These are phyloP conservation scores for Emydocephalus ijimae DNA, from an alignment of 2,113 vertebrate species.

Conservation along the genomic window DNA sequence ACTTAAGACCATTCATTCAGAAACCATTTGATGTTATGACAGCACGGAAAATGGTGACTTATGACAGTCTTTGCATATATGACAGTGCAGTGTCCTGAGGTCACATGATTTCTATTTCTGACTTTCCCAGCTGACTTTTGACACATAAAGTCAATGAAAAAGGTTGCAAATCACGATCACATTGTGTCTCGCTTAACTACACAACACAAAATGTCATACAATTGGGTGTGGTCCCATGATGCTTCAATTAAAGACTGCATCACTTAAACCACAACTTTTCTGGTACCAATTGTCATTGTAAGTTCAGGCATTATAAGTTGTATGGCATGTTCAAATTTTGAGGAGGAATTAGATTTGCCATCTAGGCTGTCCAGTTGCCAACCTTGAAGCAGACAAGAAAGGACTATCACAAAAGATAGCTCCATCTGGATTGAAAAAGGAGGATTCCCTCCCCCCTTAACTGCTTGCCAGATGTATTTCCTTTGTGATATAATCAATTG, in stretches of 20 bases:
- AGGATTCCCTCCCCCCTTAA: slow-evolving; percentile 49
- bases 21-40: not conserved
- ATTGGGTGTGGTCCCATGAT: not conserved
- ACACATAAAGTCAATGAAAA: not conserved
- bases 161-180: not conserved
- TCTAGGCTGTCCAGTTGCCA: not conserved
- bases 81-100: not conserved
- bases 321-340: not conserved
- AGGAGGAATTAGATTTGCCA: not conserved
- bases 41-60: not conserved
- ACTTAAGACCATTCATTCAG: not conserved
- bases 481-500: slow-evolving; percentile 63
- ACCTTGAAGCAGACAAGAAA: not conserved
- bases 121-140: not conserved
- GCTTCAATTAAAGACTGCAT: not conserved
- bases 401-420: not conserved
- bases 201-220: not conserved
- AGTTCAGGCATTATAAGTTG: not conserved
- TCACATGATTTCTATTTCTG: not conserved
- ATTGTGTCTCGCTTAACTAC: not conserved
- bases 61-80: not conserved
- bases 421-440: not conserved
- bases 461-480: slow-evolving; percentile 62
- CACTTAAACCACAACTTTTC: not conserved
- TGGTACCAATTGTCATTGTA: not conserved